phyloP scores from a whole-genome alignment of 2,113 vertebrate species.

The Probosciger aterrimus region DNA sequence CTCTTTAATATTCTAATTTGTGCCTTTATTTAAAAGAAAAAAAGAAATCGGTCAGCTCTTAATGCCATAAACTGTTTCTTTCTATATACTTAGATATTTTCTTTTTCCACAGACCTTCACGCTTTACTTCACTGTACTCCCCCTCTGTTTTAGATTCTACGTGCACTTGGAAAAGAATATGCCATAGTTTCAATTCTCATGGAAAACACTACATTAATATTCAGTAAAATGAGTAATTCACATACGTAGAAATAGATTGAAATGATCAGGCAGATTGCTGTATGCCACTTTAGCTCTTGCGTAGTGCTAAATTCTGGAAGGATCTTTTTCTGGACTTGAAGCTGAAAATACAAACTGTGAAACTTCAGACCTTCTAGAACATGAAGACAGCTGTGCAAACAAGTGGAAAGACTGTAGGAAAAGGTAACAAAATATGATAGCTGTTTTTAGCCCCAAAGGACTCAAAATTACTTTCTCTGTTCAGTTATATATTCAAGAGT shows the following conservation, averaged over 20 bases:
- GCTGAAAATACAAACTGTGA: not conserved
- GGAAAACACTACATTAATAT: not conserved
- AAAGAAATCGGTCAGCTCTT: not conserved
- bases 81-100: not conserved
- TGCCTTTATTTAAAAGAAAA: not conserved
- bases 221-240: not conserved
- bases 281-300: not conserved
- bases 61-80: not conserved
- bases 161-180: not conserved
- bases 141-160: not conserved
- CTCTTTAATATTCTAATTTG: not conserved
- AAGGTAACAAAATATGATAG: not conserved
- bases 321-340: conserved; percentile 11
- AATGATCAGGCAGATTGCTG: not conserved
- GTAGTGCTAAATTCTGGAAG: not conserved
- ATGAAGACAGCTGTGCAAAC: conserved; percentile 36
- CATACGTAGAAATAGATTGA: not conserved
- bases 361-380: conserved; percentile 27
- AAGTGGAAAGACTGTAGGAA: not conserved
- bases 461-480: not conserved
- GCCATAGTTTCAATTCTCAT: not conserved
- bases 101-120: not conserved
- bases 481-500: not conserved
- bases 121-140: not conserved
- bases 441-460: not conserved